Base-by-base conservation (phyloP, 2,888 invertebrate genomes). In the Dyspetes luteomarginatus region DNA sequence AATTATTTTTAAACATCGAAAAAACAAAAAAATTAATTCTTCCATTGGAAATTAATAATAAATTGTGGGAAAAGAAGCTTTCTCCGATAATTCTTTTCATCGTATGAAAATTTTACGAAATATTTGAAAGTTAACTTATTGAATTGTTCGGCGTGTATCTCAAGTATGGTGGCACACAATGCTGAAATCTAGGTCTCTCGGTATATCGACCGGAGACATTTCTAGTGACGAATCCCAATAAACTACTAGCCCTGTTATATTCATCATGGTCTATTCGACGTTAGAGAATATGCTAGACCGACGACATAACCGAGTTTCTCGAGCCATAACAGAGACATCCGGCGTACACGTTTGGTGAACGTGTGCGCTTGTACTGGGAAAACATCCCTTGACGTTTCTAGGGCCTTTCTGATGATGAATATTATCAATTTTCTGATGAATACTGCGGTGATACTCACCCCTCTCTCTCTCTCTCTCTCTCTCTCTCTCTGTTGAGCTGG, bases 361-460 rank as follows among this genome's bases (percentile, higher is more conserved):
- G 62, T n/a, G 30, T 19, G 9, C 19, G 52, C 30, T n/a, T 17
- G 19, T n/a, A 58, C 28, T 43, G 30, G 26, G 50, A 67, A 79
- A 79, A 65, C 58, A 43, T 74, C 68, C 58, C 22, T n/a, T 60
- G 68, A 75, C 48, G 48, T 48, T 36, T 36, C 36, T 48, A 48
- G 48, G 17, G 48, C 45, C 56, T 73, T 58, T 60, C 65, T 30
- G 74, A 74, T 45, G 73, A 67, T 65, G 78, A 67, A 64, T 69
- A 81, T 81, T 81, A 74, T 81, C 74, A 78, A 81, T 74, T 78
- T 67, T 73, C 78, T 48, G 68, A 74, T 78, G 78, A 68, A 78
- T 60, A 58, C 41, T 7, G 28, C 17, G 56, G 43, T 5, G 56
- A 55, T 60, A 62, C 71, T 64, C 36, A 12, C 36, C 4, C 3